phyloP scores from a whole-genome alignment of 2,113 vertebrate genomes.

The Oncorhynchus nerka region DNA sequence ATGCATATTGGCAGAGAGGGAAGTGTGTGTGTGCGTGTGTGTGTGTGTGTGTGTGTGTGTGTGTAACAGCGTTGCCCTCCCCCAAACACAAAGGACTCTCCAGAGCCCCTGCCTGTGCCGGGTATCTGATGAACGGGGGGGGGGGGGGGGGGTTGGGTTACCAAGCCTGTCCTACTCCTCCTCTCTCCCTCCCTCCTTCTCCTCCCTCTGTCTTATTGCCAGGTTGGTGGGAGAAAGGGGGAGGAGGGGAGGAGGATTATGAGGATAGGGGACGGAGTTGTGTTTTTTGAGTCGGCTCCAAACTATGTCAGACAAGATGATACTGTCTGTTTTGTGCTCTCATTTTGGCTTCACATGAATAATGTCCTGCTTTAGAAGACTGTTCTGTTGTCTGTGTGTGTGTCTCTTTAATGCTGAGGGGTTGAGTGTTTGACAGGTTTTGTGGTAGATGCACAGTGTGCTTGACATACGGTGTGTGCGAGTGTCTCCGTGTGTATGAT shows the following conservation, averaged over 20 bases:
- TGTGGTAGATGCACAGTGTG: not conserved
- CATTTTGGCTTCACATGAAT: not conserved
- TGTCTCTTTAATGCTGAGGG: not conserved
- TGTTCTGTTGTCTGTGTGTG: not conserved
- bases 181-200: constrained; percentile 20
- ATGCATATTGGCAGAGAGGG: constrained; percentile 23
- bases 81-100: constrained; percentile 63
- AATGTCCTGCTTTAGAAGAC: not conserved
- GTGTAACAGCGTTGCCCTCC: constrained; percentile 59
- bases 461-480: too few relatives aligned
- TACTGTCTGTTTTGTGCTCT: constrained; percentile 49
- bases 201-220: constrained; percentile 18
- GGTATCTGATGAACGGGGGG: constrained; percentile 21
- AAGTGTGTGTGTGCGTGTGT: not conserved
- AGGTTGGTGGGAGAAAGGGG: constrained; percentile 9
- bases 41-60: not conserved
- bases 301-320: constrained; percentile 28
- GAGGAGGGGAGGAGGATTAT: constrained; percentile 11
- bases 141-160: constrained; percentile 39
- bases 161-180: constrained; percentile 25
- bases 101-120: constrained; percentile 13
- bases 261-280: constrained; percentile 46
- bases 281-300: constrained; percentile 53
- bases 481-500: too few relatives aligned
- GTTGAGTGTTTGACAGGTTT: not conserved